These are phyloP conservation scores for Malaclemys terrapin DNA, from an alignment of 2,113 vertebrate genomes.

Conservation along the genomic window DNA sequence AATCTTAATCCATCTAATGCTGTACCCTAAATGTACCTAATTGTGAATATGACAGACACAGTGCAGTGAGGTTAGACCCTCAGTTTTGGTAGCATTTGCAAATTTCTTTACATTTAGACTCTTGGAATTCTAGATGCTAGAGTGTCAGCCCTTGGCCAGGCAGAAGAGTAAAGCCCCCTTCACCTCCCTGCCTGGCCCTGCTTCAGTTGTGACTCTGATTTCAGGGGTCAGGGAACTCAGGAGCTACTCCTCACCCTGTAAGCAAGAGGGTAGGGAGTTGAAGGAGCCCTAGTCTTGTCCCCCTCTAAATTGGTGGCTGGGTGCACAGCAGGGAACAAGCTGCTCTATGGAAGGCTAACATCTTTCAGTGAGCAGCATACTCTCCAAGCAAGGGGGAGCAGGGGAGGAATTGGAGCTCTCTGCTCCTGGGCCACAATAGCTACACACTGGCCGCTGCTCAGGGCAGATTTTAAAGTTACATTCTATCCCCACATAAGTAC, in stretches of 20 bases:
- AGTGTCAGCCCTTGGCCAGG: too few species aligned
- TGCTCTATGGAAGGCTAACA: not conserved
- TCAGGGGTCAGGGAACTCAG: not conserved
- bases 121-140: not conserved
- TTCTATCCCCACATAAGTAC: too few species aligned
- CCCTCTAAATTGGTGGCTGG: too few species aligned
- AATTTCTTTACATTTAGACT: not conserved
- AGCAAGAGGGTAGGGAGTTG: too few species aligned
- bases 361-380: too few species aligned
- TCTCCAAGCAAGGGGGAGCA: not conserved
- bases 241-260: not conserved
- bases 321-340: not conserved
- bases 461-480: not conserved
- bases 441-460: not conserved
- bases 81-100: not conserved
- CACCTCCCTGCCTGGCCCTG: too few species aligned
- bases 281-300: accelerated
- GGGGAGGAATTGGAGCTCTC: not conserved
- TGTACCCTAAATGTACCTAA: accelerated
- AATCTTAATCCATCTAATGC: not conserved
- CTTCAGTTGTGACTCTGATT: too few species aligned
- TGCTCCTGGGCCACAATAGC: not conserved
- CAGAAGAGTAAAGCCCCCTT: too few species aligned
- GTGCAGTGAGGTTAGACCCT: not conserved
- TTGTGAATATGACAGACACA: not conserved